Base-by-base conservation (phyloP, 2,113 vertebrate genomes). In the Pomatostomus ruficeps region DNA sequence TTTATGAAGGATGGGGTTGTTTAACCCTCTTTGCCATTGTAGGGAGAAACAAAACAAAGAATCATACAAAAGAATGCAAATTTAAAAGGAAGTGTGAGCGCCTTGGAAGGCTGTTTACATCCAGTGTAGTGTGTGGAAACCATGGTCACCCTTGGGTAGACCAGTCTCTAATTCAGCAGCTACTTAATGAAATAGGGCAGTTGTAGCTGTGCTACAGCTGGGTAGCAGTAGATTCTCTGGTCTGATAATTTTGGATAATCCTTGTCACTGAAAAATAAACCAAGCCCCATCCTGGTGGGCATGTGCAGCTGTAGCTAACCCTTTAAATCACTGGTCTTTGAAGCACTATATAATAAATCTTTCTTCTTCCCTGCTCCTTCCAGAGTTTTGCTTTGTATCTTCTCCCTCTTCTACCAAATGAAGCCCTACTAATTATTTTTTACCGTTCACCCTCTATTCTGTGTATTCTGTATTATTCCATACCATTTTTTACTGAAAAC, bases 361-460 rank as follows among this genome's bases (percentile, higher is more conserved):
- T 90, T 87, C 28, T 65, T 42, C 33, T 54, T 42, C 45, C 49
- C 36, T 65, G 17, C 31, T 91, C 52, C 91, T 96, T 95, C 78
- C 15, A 7, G 63, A 88, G 75, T 89, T 91, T 89, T 95, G 49
- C 52, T 95, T 91, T 94, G 16, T 92, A 19, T 92, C n/a, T 22
- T 80, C 33, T 91, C 38, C 25, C 16, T 85, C 40, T 52, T 71
- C 36, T 95, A 48, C 79, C 86, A 92, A 86, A 95, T 55, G 18
- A 62, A 96, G 33, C 14, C 23, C 7, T 48, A 74, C 11, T 6
- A 67, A 14, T 33, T 73, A n/a, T n/a, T n/a, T n/a, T n/a, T n/a
- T n/a, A n/a, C 35, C 79, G 12, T 49, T 88, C 29, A 46, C 23
- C 25, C 11, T 78, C n/a, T 83, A 9, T 46, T 75, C 42, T 46